phyloP scores from a whole-genome alignment of 2,888 invertebrate genomes.

The Sepiola atlantica region DNA sequence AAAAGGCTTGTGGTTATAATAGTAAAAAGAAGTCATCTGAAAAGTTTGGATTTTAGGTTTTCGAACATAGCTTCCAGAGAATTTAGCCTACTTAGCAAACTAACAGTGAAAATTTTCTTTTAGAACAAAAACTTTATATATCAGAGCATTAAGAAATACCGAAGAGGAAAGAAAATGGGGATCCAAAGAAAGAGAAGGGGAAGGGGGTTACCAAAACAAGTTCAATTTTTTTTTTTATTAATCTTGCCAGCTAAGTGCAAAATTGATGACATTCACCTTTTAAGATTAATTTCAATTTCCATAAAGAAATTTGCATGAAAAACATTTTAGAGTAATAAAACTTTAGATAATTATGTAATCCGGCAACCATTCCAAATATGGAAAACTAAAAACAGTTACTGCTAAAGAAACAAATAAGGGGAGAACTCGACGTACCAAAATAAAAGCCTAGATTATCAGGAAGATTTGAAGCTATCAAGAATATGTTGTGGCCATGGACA shows the following conservation, averaged over 20 bases:
- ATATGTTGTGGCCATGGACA: conserved; percentile 38
- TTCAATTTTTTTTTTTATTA: background rate
- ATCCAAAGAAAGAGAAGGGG: background rate
- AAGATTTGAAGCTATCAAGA: conserved; percentile 33
- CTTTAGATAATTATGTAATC: conserved; percentile 11
- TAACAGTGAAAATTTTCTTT: background rate
- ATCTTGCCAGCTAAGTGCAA: background rate
- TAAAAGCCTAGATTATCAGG: background rate
- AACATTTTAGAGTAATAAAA: conserved; percentile 16
- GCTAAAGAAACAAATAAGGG: background rate
- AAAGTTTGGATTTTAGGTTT: background rate
- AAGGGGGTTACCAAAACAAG: background rate
- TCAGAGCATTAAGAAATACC: conserved; percentile 1
- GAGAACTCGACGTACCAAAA: background rate
- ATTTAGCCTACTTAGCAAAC: conserved; percentile 11
- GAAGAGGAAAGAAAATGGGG: background rate
- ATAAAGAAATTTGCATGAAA: conserved; percentile 41
- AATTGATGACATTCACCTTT: background rate
- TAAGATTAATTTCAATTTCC: background rate
- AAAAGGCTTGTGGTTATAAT: background rate
- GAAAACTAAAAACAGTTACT: conserved; percentile 24
- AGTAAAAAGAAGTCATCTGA: conserved; percentile 6
- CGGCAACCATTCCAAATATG: background rate
- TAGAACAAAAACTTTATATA: background rate
- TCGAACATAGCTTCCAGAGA: background rate